These are phyloP conservation scores for Atlantisia rogersi DNA, from an alignment of 2,113 vertebrate species.

Conservation along the genomic window DNA sequence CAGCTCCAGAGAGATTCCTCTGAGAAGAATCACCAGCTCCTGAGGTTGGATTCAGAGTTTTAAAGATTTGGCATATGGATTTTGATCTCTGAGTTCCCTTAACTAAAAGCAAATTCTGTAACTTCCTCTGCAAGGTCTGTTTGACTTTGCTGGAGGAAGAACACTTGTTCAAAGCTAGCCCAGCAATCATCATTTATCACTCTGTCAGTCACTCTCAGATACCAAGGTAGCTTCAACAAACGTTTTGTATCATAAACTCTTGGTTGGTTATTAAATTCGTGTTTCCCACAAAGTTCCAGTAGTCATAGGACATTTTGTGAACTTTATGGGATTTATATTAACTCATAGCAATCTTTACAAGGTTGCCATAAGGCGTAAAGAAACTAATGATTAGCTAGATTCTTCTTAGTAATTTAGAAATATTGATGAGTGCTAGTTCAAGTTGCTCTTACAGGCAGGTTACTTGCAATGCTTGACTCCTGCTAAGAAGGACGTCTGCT, in stretches of 20 bases:
- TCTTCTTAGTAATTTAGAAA: conserved; percentile 45
- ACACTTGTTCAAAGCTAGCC: not conserved
- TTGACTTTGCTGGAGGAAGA: conserved; percentile 44
- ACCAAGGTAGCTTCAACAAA: conserved; percentile 22
- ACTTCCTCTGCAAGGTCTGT: conserved; percentile 39
- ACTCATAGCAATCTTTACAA: conserved; percentile 32
- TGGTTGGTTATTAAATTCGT: not conserved
- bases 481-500: not conserved
- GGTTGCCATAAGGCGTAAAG: conserved; percentile 43
- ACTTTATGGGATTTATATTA: conserved; percentile 59
- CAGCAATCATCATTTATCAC: conserved; percentile 48
- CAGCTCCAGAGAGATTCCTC: not conserved
- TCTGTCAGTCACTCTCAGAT: conserved; percentile 1
- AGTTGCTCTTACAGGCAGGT: not conserved
- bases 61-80: not conserved
- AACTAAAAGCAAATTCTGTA: not conserved
- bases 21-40: not conserved
- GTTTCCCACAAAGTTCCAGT: conserved; percentile 44
- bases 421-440: not conserved
- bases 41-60: not conserved
- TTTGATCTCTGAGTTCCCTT: not conserved
- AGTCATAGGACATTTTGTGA: conserved; percentile 3
- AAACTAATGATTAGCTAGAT: conserved; percentile 53
- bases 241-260: not conserved
- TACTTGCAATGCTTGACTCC: not conserved